Base-by-base conservation (phyloP, 2,797 vertebrate species). In the Enteromius treurensis region DNA sequence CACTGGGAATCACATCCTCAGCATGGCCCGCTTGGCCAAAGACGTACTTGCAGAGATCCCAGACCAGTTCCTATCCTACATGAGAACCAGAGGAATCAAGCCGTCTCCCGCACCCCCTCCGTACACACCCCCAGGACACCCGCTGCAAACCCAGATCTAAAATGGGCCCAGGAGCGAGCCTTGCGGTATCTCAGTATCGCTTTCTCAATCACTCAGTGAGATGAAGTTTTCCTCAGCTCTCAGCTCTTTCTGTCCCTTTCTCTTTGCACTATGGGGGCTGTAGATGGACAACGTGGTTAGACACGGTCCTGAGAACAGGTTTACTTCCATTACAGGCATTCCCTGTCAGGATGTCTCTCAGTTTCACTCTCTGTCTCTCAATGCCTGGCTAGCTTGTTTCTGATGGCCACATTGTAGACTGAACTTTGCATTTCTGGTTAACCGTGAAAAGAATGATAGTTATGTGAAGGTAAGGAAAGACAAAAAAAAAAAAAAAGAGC, bases 31-130 rank as follows among this genome's bases (percentile, higher is more conserved):
- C 42, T 92, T 99, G 69, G 98, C 98, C 67, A 98, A 98, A 87
- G 98, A 99, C 45, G 98, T 99, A 42, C 87, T 99, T 85, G 98
- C 98, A 0, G 98, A 99, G 92, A 96, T 99, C 85, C 98, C 98
- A 0, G 97, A 99, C 90, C 98, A 99, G 92, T 99, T 99, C 89
- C 95, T 99, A 4, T 98, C 98, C 87, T 99, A 98, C 91, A 99
- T 99, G 98, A 95, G 95, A 88, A 97, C 97, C 92, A 95, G 97
- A 29, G 97, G 97, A 90, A 96, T 99, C 94, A 98, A 98, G 92
- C 98, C 98, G 2, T 95, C 92, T 0, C 98, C 98, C 0, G 96
- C 97, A 0, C 98, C 98, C 0, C 98, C 98, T 11, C 97, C 98
- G 0, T 99, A 99, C 86, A 97, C 96, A 0, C 97, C 97, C 0